These are phyloP conservation scores for Haemorhous mexicanus DNA, from an alignment of 2,113 vertebrate genomes.

Conservation along the genomic window DNA sequence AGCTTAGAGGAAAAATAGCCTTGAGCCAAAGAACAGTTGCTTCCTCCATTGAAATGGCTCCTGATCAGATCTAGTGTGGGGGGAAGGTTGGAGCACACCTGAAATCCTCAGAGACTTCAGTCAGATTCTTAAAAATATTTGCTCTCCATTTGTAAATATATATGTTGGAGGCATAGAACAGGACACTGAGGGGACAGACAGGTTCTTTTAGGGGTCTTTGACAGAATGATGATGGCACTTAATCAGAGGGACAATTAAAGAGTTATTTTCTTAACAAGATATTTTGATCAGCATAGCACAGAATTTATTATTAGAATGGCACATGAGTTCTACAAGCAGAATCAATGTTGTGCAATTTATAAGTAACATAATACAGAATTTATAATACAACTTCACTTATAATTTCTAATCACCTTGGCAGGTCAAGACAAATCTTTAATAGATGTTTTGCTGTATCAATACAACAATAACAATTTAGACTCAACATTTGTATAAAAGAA, in stretches of 20 bases:
- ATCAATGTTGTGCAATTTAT: neutral
- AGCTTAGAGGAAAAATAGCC: neutral
- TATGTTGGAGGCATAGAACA: neutral
- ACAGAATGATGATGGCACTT: neutral
- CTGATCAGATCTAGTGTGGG: neutral
- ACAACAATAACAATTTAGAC: neutral
- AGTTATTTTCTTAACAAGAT: neutral
- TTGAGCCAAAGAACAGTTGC: neutral
- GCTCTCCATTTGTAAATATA: neutral
- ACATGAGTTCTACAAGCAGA: neutral
- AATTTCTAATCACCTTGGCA: neutral
- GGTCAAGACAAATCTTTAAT: neutral
- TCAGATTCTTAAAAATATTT: neutral
- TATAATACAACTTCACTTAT: neutral
- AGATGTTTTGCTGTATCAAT: neutral
- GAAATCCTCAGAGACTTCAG: neutral
- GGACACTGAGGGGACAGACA: neutral
- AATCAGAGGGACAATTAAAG: neutral
- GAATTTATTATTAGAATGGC: neutral
- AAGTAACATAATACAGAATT: neutral
- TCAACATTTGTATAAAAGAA: neutral
- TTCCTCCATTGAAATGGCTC: fast-evolving
- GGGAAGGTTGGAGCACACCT: neutral
- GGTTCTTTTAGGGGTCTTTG: neutral
- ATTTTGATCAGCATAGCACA: neutral